These are phyloP conservation scores for Macrotrachela quadricornifera DNA, from an alignment of 1,140 invertebrate genomes.

Conservation along the genomic window DNA sequence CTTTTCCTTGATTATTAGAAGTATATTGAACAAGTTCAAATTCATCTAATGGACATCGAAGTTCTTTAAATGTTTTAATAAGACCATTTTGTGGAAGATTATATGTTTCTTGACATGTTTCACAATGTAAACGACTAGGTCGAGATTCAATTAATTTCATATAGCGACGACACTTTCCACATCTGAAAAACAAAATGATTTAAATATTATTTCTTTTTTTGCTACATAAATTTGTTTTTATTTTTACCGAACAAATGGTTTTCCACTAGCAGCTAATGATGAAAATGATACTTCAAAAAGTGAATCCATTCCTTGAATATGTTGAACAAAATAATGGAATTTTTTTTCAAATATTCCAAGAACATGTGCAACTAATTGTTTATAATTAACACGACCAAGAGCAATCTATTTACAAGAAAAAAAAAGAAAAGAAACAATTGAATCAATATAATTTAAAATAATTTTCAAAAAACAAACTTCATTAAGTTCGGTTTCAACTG, in stretches of 20 bases:
- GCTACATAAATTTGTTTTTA: neutral
- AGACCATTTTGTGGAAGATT: constrained; percentile 68
- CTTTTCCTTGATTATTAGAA: constrained; percentile 62
- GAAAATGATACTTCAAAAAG: constrained; percentile 92
- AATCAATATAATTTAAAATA: neutral
- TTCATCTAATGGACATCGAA: constrained; percentile 89
- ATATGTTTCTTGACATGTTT: constrained; percentile 76
- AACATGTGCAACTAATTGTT: constrained; percentile 63
- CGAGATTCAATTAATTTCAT: constrained; percentile 92
- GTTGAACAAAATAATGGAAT: constrained; percentile 82
- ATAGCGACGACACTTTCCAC: constrained; percentile 86
- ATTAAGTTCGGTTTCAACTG: constrained; percentile 83
- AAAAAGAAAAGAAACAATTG: neutral
- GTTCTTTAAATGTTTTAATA: constrained; percentile 75
- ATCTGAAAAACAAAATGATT: constrained; percentile 36
- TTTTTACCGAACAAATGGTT: constrained; percentile 59
- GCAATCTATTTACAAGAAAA: constrained; percentile 18
- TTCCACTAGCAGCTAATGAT: constrained; percentile 71
- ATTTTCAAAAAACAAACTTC: constrained; percentile 45
- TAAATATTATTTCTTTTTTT: neutral
- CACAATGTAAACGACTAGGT: constrained; percentile 74
- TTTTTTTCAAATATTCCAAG: constrained; percentile 81
- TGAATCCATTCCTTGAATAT: constrained; percentile 74
- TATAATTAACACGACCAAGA: constrained; percentile 61
- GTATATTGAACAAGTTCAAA: constrained; percentile 71